Conservation (phyloP, 2,888 invertebrate genomes). For the Dynastes tityus region DNA sequence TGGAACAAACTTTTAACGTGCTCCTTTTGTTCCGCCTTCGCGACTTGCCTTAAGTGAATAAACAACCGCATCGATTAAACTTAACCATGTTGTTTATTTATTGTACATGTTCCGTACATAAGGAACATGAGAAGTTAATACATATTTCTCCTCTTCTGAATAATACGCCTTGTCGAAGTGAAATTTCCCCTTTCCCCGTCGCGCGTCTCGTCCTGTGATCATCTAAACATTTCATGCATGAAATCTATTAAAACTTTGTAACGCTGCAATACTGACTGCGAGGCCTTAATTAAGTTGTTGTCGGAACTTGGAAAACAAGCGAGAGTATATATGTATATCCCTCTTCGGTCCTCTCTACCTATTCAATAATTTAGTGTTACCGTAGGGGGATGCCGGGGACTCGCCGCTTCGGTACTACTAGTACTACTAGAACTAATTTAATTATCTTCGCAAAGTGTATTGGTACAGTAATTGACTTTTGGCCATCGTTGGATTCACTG, state of each 20-base stretch:
- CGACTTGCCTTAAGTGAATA: neutral
- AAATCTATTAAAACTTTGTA: conserved; percentile 49
- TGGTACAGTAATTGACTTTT: conserved; percentile 17
- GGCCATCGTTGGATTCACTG: neutral
- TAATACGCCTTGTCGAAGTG: neutral
- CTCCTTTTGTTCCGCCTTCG: too few relatives aligned
- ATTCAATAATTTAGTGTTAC: conserved; percentile 14
- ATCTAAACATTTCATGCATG: conserved; percentile 29
- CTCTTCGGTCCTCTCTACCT: neutral
- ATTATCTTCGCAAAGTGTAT: conserved; percentile 15
- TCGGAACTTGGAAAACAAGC: conserved; percentile 6
- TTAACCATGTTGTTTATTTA: neutral
- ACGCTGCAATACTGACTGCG: conserved; percentile 34
- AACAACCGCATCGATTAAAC: conserved; percentile 10
- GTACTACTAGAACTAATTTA: conserved; percentile 13
- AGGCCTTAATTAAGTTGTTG: conserved; percentile 47
- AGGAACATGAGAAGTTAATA: neutral
- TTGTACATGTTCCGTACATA: neutral
- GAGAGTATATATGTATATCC: neutral
- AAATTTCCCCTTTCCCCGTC: neutral
- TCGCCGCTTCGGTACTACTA: conserved; percentile 5
- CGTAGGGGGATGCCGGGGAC: neutral
- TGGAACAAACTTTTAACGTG: too few relatives aligned
- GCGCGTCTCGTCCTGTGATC: neutral
- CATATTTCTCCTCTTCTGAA: conserved; percentile 11